Conservation (phyloP, 1,140 invertebrate genomes). For the Drosophila rufa region DNA sequence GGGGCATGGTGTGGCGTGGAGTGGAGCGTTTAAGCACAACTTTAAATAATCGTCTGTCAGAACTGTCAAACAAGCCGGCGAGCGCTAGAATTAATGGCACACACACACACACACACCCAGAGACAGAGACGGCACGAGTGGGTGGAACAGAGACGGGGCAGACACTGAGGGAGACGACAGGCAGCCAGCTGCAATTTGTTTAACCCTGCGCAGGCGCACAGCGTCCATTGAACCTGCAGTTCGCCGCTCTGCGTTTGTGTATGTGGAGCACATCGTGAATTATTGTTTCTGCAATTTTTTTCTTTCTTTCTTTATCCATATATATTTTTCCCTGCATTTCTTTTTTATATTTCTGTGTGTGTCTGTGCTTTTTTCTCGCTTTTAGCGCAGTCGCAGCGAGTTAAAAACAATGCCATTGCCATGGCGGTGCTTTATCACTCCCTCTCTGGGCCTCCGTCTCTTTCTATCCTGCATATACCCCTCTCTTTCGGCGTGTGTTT, state of each 20-base stretch:
- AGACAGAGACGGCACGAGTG: conserved; percentile 26
- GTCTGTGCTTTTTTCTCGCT: conserved; percentile 24
- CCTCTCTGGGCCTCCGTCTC: conserved; percentile 28
- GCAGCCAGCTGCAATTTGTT: conserved; percentile 70
- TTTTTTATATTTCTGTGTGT: conserved; percentile 1
- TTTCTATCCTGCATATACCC: conserved; percentile 8
- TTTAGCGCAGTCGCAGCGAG: conserved; percentile 76
- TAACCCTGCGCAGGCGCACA: conserved; percentile 77
- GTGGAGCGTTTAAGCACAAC: conserved; percentile 81
- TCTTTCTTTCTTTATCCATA: conserved; percentile 36
- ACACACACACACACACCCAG: conserved; percentile 31
- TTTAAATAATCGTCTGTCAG: conserved; percentile 86
- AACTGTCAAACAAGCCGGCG: conserved; percentile 85
- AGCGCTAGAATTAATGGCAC: conserved; percentile 85
- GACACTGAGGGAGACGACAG: conserved; percentile 12
- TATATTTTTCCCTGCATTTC: conserved; percentile 14
- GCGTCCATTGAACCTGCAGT: conserved; percentile 79
- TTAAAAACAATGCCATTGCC: conserved; percentile 81
- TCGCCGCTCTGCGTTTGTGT: conserved; percentile 21
- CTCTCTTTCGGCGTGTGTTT: conserved; percentile 40
- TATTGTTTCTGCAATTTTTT: conserved; percentile 70
- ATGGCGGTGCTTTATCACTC: conserved; percentile 74
- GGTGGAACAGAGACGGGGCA: conserved; percentile 1
- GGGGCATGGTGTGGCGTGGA: not conserved
- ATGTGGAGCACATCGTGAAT: conserved; percentile 79